A percentile compares a stretch with the other conserved stretches of the same genome.
These are phyloP conservation scores for Paramisgurnus dabryanus DNA, from an alignment of 2,113 vertebrate species.

Conservation along the genomic window DNA sequence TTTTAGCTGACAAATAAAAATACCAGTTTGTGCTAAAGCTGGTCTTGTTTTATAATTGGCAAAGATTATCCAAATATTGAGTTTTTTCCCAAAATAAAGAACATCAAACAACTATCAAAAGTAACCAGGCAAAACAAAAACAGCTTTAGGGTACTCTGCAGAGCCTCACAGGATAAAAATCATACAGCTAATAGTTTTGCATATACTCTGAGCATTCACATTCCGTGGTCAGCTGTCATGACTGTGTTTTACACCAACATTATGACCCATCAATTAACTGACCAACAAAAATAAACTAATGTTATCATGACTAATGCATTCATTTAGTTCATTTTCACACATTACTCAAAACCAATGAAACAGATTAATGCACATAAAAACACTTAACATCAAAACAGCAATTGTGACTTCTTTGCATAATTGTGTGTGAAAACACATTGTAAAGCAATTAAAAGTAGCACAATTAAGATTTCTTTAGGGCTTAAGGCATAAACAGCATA, in stretches of 20 bases:
- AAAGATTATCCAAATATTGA: conserved; percentile 2
- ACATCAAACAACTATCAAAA: neutral
- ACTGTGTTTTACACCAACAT: neutral
- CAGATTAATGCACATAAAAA: conserved; percentile 29
- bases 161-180: conserved; percentile 16
- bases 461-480: conserved; percentile 17
- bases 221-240: neutral
- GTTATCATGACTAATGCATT: conserved; percentile 17
- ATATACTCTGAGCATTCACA: neutral
- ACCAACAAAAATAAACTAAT: conserved; percentile 18
- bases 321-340: conserved; percentile 28
- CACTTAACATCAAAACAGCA: neutral
- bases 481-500: conserved; percentile 28
- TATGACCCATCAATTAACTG: neutral
- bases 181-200: neutral
- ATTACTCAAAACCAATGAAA: conserved; percentile 38
- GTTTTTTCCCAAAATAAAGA: conserved; percentile 21
- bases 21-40: neutral
- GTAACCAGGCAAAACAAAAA: conserved; percentile 14
- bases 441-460: conserved; percentile 11
- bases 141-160: neutral
- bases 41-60: neutral
- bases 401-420: neutral
- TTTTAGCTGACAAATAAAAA: neutral
- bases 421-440: conserved; percentile 5